phyloP scores from a whole-genome alignment of 2,113 vertebrate genomes.

The Cynocephalus volans region DNA sequence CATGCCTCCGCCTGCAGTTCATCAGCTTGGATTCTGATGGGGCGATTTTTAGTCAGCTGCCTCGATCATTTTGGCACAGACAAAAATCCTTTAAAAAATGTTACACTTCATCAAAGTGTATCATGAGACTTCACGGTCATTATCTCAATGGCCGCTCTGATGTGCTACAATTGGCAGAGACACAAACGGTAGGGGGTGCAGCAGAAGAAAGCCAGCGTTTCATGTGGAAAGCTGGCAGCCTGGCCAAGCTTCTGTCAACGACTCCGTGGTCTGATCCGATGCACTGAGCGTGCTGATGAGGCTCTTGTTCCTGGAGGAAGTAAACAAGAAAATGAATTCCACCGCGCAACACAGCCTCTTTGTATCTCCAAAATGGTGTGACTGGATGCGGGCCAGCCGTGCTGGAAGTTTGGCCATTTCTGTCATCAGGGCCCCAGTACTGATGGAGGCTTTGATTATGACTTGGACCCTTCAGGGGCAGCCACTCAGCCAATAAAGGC shows the following conservation, averaged over 20 bases:
- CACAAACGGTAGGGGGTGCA: constrained; percentile 91
- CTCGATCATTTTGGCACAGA: constrained; percentile 92
- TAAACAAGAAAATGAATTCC: constrained; percentile 96
- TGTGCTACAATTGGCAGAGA: constrained; percentile 93
- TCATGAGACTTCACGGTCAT: constrained; percentile 93
- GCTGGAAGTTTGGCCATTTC: constrained; percentile 91
- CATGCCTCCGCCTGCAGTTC: constrained; percentile 90
- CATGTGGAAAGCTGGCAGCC: constrained; percentile 92
- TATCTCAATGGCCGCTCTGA: constrained; percentile 94
- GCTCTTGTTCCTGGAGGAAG: constrained; percentile 95
- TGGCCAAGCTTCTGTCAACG: constrained; percentile 94
- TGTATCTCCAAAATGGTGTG: constrained; percentile 93
- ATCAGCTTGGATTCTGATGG: constrained; percentile 92
- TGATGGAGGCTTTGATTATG: constrained; percentile 91
- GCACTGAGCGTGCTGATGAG: constrained; percentile 93
- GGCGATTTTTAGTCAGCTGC: constrained; percentile 92
- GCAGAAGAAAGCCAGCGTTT: constrained; percentile 92
- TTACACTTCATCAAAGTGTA: constrained; percentile 95
- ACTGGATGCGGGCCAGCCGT: constrained; percentile 90
- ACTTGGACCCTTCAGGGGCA: constrained; percentile 91
- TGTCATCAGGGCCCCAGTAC: constrained; percentile 90
- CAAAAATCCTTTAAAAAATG: constrained; percentile 93
- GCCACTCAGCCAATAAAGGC: constrained; percentile 93
- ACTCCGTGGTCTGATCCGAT: constrained; percentile 91
- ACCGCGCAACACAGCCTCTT: constrained; percentile 93